These are phyloP conservation scores for Xylota sylvarum DNA, from an alignment of 2,888 invertebrate genomes.

Conservation along the genomic window DNA sequence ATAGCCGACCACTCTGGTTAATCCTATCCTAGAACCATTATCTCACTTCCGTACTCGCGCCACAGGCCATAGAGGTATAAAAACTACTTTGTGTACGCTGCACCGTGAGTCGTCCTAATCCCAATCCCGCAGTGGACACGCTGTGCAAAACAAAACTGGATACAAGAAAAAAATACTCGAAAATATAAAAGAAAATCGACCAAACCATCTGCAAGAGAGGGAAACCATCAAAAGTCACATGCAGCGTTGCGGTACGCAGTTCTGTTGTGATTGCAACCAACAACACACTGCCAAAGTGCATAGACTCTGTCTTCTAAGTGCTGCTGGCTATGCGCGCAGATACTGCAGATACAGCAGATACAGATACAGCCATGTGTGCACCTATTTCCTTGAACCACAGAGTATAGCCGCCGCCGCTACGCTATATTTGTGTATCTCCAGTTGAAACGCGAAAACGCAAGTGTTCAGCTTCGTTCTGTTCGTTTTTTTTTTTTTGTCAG, in stretches of 20 bases:
- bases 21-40: constrained; percentile 50
- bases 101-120: constrained; percentile 38
- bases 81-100: constrained; percentile 12
- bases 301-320: constrained; percentile 30
- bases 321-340: constrained; percentile 16
- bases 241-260: constrained; percentile 44
- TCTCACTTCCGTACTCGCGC: constrained; percentile 65
- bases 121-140: constrained; percentile 19
- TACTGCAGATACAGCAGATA: constrained; percentile 13
- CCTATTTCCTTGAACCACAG: constrained; percentile 72
- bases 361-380: constrained; percentile 38
- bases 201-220: not conserved
- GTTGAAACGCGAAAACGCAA: constrained; percentile 76
- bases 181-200: not conserved
- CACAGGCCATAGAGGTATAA: constrained; percentile 22
- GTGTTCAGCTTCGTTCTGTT: constrained; percentile 69
- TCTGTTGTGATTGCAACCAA: constrained; percentile 52
- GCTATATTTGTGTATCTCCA: constrained; percentile 29
- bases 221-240: constrained; percentile 42
- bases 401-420: not conserved
- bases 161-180: constrained; percentile 38
- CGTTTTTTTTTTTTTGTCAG: constrained; percentile 36
- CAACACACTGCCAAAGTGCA: constrained; percentile 51
- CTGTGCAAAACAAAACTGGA: constrained; percentile 58
- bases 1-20: constrained; percentile 2